A percentile compares a stretch with the other conserved stretches of the same genome.
Conservation (phyloP, 2,113 vertebrate genomes). For the Ovis aries region DNA sequence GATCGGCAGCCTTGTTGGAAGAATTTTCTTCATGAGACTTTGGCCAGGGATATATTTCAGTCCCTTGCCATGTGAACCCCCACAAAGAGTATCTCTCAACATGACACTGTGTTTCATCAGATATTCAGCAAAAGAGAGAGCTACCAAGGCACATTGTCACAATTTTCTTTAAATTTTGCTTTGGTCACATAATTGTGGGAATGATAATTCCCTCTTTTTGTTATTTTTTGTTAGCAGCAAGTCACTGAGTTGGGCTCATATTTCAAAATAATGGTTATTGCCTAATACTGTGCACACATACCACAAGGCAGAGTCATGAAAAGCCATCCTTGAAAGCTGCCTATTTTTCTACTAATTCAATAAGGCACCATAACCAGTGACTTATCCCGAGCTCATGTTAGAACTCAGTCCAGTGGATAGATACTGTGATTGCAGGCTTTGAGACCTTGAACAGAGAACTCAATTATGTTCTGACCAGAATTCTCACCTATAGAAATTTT, state of each 20-base stretch:
- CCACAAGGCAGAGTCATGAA: not conserved
- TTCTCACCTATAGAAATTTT: not conserved
- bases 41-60: not conserved
- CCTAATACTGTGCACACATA: not conserved
- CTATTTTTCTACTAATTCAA: not conserved
- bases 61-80: not conserved
- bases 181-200: not conserved
- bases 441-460: not conserved
- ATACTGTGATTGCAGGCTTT: not conserved
- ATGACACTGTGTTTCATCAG: not conserved
- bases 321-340: not conserved
- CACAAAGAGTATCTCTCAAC: not conserved
- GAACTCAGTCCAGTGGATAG: not conserved
- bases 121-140: not conserved
- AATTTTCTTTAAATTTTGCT: not conserved
- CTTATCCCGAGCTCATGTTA: not conserved
- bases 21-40: not conserved
- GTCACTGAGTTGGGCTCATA: not conserved
- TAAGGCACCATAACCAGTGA: rapidly evolving
- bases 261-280: not conserved
- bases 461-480: not conserved
- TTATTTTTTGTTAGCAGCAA: not conserved
- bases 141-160: not conserved
- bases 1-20: not conserved
- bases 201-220: not conserved